phyloP scores from a whole-genome alignment of 2,797 vertebrate genomes.

The Emys orbicularis region DNA sequence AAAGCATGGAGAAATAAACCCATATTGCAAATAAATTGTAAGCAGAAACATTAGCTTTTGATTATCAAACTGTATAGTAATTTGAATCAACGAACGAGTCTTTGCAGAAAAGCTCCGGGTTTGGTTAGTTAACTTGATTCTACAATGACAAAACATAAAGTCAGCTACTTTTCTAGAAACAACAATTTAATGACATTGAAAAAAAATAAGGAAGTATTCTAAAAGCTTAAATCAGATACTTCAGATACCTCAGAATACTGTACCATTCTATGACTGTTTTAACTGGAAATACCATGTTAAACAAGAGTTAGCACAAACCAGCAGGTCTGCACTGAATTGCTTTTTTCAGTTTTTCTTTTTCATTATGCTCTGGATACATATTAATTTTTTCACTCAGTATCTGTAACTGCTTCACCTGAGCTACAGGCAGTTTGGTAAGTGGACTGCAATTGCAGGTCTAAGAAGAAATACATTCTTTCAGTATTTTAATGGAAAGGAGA shows the following conservation, averaged over 20 bases:
- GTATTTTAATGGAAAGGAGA: background rate
- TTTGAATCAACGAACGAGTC: accelerated
- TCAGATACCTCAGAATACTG: background rate
- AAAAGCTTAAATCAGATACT: background rate
- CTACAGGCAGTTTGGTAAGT: background rate
- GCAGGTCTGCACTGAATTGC: background rate
- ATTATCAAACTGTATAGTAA: background rate
- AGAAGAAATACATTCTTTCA: background rate
- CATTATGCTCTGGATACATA: background rate
- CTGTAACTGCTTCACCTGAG: slow-evolving; percentile 34
- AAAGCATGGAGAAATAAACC: background rate
- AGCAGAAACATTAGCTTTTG: background rate
- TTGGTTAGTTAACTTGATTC: background rate
- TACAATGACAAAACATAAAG: accelerated
- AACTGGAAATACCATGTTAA: background rate
- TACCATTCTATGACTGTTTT: background rate
- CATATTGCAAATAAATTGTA: background rate
- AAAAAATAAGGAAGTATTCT: background rate
- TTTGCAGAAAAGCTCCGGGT: background rate
- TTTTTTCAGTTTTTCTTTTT: background rate
- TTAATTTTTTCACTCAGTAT: slow-evolving; percentile 39
- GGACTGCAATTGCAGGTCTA: background rate
- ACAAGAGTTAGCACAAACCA: background rate
- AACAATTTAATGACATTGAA: background rate
- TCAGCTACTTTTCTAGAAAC: background rate